Conservation (phyloP, 2,113 vertebrate genomes). For the Accipiter virgatus region DNA sequence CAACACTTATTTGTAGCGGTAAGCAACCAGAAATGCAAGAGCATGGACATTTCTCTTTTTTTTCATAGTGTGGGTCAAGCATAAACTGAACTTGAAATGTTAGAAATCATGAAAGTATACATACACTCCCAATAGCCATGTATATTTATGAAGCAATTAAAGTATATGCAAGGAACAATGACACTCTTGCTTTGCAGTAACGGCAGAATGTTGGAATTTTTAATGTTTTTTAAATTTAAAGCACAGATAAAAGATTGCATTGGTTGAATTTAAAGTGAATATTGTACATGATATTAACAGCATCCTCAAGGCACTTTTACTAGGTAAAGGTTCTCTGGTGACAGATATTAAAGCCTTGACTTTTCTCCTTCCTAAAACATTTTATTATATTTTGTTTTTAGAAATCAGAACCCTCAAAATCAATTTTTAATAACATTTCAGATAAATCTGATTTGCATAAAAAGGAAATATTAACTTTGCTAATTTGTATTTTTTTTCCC, state of each 20-base stretch:
- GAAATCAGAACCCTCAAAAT: background rate
- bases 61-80: background rate
- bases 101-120: background rate
- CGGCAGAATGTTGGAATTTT: background rate
- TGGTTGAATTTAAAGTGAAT: background rate
- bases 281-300: background rate
- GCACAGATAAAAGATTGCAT: background rate
- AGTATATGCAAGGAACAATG: background rate
- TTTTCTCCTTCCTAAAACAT: background rate
- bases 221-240: background rate
- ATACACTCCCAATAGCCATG: background rate
- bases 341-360: background rate
- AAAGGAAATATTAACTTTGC: background rate
- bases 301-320: background rate
- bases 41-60: background rate
- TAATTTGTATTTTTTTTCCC: background rate
- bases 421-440: background rate
- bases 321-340: background rate
- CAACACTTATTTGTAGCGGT: background rate
- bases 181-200: background rate
- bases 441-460: background rate
- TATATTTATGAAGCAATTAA: background rate
- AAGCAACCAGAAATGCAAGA: background rate
- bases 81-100: background rate
- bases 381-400: background rate